Evolutionary conservation across 2,888 invertebrate genomes (phyloP).

Genomic region (Sabatieria punctata): DNA sequence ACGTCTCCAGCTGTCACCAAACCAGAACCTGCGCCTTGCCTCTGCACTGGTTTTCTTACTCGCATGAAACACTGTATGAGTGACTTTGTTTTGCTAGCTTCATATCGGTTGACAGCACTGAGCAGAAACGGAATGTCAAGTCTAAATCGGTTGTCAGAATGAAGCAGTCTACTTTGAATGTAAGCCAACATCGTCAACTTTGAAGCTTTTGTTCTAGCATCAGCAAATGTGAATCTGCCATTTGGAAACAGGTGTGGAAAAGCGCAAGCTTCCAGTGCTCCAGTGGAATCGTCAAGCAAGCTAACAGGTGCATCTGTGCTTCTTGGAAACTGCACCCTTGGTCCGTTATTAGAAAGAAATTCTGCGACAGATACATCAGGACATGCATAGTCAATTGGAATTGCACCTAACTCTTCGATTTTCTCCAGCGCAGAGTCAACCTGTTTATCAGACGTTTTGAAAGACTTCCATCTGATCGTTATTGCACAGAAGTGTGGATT

Average conservation of each 20-base stretch:
- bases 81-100: neutral
- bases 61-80: neutral
- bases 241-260: neutral
- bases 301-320: neutral
- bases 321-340: neutral
- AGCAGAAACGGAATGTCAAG: constrained; percentile 3
- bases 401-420: neutral
- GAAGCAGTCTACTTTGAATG: neutral
- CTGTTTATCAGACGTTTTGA: neutral
- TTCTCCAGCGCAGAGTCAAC: neutral
- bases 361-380: neutral
- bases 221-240: neutral
- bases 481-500: neutral
- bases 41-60: no score
- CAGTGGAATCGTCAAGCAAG: neutral
- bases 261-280: neutral
- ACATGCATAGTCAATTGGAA: neutral
- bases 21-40: neutral
- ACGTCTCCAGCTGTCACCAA: neutral
- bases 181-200: neutral
- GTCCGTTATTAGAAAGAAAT: neutral
- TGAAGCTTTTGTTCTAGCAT: neutral
- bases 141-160: neutral
- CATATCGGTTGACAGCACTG: neutral
- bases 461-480: neutral